These are phyloP conservation scores for Sebastes elongatus DNA, from an alignment of 2,797 vertebrate species.

Conservation along the genomic window DNA sequence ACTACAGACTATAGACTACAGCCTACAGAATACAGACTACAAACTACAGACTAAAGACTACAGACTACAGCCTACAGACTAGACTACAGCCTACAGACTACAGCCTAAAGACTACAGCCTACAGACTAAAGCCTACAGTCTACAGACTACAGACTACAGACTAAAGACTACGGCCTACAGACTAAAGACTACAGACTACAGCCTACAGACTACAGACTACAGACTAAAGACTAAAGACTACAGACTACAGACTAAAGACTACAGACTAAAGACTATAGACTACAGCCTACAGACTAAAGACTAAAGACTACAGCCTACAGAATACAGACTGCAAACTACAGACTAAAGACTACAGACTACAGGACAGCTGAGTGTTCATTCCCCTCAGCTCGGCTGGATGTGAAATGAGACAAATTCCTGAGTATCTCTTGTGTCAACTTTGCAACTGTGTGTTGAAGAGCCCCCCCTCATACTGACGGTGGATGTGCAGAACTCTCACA, in stretches of 20 bases:
- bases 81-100: fast-evolving
- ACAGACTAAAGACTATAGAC: fast-evolving
- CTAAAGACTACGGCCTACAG: fast-evolving
- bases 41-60: fast-evolving
- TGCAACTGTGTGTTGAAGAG: constrained; percentile 46
- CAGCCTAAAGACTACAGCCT: too few relatives aligned
- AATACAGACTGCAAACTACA: too few relatives aligned
- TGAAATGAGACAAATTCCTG: constrained; percentile 58
- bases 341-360: too few relatives aligned
- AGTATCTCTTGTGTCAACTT: constrained; percentile 61
- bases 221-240: too few relatives aligned
- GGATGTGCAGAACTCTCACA: not conserved
- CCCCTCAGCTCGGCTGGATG: constrained; percentile 25
- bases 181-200: fast-evolving
- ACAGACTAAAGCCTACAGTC: fast-evolving
- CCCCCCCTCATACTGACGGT: not conserved
- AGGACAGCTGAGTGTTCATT: not conserved
- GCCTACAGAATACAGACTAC: fast-evolving
- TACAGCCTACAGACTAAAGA: fast-evolving
- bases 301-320: too few relatives aligned
- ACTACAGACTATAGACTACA: fast-evolving
- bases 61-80: fast-evolving
- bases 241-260: fast-evolving
- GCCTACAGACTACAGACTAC: too few relatives aligned
- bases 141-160: fast-evolving